These are phyloP conservation scores for Hylia prasina DNA, from an alignment of 2,113 vertebrate genomes.

Conservation along the genomic window DNA sequence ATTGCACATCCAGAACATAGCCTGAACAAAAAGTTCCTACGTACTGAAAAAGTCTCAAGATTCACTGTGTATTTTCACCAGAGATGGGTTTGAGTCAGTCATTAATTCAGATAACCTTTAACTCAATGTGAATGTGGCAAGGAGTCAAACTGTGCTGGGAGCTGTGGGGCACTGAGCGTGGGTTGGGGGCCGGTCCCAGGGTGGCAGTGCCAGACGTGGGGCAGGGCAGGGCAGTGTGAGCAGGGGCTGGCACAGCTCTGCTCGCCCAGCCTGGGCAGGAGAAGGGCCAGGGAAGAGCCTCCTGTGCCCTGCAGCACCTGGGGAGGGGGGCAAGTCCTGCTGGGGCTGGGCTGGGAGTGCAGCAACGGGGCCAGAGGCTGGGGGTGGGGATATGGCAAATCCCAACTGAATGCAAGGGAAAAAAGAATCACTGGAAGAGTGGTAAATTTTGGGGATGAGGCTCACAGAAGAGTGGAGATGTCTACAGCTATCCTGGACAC, in stretches of 20 bases:
- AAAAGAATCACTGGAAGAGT: neutral
- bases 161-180: neutral
- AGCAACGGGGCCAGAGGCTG: neutral
- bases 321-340: fast-evolving
- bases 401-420: fast-evolving
- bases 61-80: neutral
- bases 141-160: neutral
- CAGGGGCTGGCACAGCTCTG: neutral
- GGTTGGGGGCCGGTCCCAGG: neutral
- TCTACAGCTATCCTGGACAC: neutral
- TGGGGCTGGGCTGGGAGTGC: neutral
- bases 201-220: fast-evolving
- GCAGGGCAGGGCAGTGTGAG: too few species aligned
- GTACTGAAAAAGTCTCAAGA: neutral
- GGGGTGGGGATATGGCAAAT: neutral
- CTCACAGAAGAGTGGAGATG: neutral
- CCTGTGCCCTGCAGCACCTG: neutral
- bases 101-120: neutral
- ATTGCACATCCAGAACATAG: neutral
- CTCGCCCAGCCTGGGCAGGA: neutral
- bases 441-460: too few species aligned
- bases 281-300: too few species aligned
- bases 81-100: neutral
- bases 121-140: neutral
- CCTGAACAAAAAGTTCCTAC: neutral